Percentiles rank a stretch among this genome's conserved stretches.
Evolutionary conservation across 2,797 vertebrate species (phyloP).

Genomic region (Sebastes steindachneri): DNA sequence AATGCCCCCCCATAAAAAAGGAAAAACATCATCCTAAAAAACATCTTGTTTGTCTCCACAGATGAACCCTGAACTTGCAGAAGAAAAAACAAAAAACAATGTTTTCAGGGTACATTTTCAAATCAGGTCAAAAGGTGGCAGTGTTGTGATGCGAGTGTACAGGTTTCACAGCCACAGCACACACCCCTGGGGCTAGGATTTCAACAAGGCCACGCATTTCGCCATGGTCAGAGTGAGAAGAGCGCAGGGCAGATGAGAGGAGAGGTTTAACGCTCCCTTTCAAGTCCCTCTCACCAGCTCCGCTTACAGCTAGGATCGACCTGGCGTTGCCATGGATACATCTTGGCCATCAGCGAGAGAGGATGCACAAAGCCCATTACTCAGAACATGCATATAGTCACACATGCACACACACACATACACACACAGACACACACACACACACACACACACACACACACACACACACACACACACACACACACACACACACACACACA

Average conservation of each 20-base stretch:
- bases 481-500: conserved; percentile 38
- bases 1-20: background rate
- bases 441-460: background rate
- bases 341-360: conserved; percentile 69
- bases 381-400: conserved; percentile 64
- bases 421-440: no score
- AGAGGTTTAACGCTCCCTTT: conserved; percentile 78
- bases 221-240: conserved; percentile 59
- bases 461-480: background rate
- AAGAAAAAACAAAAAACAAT: background rate
- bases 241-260: conserved; percentile 67
- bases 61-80: background rate
- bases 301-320: conserved; percentile 76
- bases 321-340: conserved; percentile 86
- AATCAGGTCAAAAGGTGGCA: conserved; percentile 73
- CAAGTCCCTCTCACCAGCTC: conserved; percentile 78
- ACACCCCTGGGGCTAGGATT: conserved; percentile 56
- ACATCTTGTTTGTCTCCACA: background rate
- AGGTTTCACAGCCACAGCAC: conserved; percentile 11
- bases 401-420: conserved; percentile 24
- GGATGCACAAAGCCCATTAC: conserved; percentile 80
- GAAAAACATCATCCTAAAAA: background rate
- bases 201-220: conserved; percentile 65
- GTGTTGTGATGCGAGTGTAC: conserved; percentile 53
- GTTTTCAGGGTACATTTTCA: conserved; percentile 10